These are phyloP conservation scores for Stegophylla sp. DNA, from an alignment of 2,888 invertebrate species.

Conservation along the genomic window DNA sequence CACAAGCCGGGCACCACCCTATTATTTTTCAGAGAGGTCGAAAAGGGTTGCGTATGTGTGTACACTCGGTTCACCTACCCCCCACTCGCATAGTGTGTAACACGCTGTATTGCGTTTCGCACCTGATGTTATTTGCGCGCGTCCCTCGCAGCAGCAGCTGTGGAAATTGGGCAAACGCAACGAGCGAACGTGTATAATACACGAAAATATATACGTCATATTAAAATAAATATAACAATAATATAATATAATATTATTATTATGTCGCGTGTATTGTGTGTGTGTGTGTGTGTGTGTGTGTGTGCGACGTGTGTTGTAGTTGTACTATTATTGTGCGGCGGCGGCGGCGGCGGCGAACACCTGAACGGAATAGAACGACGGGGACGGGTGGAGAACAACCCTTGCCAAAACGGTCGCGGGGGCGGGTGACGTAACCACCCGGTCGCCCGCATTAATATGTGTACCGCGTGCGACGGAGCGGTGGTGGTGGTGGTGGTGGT, in stretches of 20 bases:
- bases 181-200: background rate
- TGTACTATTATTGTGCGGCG: background rate
- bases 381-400: background rate
- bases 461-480: background rate
- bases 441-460: conserved; percentile 23
- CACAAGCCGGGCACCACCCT: background rate
- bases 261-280: background rate
- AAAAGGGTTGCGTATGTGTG: conserved; percentile 17
- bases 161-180: conserved; percentile 41
- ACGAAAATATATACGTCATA: background rate
- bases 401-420: conserved; percentile 13
- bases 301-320: too few relatives aligned
- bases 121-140: conserved; percentile 53
- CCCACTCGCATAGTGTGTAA: too few relatives aligned
- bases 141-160: background rate
- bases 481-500: background rate
- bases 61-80: background rate
- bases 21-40: background rate
- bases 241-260: too few relatives aligned
- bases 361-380: conserved; percentile 16
- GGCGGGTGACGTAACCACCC: conserved; percentile 45
- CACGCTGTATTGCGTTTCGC: conserved; percentile 8
- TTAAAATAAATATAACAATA: background rate
- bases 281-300: too few relatives aligned
- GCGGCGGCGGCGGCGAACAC: conserved; percentile 7